These are phyloP conservation scores for Linnaemya vulpina DNA, from an alignment of 2,888 invertebrate genomes.

Conservation along the genomic window DNA sequence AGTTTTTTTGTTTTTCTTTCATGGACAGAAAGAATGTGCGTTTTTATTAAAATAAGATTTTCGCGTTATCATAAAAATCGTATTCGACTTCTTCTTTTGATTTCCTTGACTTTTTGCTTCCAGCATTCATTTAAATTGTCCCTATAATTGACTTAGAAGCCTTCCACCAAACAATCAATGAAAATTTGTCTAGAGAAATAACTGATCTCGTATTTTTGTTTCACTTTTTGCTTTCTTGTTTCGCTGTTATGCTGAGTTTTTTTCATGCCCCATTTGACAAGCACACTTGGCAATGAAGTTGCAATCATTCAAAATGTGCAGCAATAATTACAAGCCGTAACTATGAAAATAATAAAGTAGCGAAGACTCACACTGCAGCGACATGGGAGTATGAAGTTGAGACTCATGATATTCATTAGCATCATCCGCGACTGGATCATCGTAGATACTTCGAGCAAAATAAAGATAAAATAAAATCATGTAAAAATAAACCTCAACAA, in stretches of 20 bases:
- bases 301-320: conserved; percentile 77
- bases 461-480: conserved; percentile 18
- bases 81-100: background rate
- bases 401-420: conserved; percentile 31
- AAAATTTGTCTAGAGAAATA: background rate
- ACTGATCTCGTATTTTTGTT: background rate
- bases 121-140: conserved; percentile 20
- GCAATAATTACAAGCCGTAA: conserved; percentile 78
- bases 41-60: background rate
- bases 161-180: conserved; percentile 18
- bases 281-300: conserved; percentile 75
- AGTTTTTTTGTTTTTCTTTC: background rate
- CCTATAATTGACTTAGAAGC: conserved; percentile 24
- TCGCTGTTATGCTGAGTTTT: background rate
- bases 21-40: background rate
- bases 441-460: conserved; percentile 7
- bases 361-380: conserved; percentile 34
- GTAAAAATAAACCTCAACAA: conserved; percentile 53
- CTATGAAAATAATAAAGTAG: conserved; percentile 67
- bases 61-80: conserved; percentile 11
- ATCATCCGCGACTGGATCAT: conserved; percentile 12
- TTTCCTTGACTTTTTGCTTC: background rate
- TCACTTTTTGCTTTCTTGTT: background rate
- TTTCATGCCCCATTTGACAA: conserved; percentile 79
- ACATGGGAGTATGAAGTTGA: conserved; percentile 29